These are phyloP conservation scores for Rhingia campestris DNA, from an alignment of 2,888 invertebrate species.

Conservation along the genomic window DNA sequence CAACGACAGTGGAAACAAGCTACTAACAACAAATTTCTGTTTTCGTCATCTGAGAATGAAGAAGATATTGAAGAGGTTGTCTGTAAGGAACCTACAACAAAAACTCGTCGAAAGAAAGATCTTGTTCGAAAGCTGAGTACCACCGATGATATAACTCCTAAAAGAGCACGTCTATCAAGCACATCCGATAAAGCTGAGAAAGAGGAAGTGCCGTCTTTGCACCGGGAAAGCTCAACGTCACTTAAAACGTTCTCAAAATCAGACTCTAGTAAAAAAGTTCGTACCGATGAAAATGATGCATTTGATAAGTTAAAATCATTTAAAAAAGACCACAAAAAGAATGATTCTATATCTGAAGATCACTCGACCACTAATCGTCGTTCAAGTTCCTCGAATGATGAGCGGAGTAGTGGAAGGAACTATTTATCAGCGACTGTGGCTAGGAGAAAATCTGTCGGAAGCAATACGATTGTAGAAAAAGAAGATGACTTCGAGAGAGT, in stretches of 20 bases:
- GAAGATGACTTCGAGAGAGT: constrained; percentile 14
- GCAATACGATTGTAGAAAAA: background rate
- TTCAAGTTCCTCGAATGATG: background rate
- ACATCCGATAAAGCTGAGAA: constrained; percentile 8
- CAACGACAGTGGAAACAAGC: constrained; percentile 2
- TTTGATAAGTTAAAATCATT: constrained; percentile 42
- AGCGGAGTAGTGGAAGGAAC: background rate
- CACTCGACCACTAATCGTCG: background rate
- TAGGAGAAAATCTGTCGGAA: constrained; percentile 19
- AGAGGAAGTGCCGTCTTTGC: background rate
- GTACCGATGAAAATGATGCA: background rate
- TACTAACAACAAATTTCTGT: background rate
- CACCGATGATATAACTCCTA: constrained; percentile 25
- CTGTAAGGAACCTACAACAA: background rate
- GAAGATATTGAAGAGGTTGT: background rate
- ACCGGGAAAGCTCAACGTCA: constrained; percentile 11
- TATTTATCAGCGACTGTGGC: constrained; percentile 35
- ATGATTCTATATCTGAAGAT: constrained; percentile 17
- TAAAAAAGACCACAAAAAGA: constrained; percentile 17
- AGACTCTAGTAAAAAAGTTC: constrained; percentile 2
- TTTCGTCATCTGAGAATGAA: constrained; percentile 13
- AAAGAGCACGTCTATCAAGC: constrained; percentile 29
- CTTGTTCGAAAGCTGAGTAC: constrained; percentile 10
- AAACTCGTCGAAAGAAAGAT: background rate
- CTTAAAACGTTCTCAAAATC: constrained; percentile 14